Evolutionary conservation across 2,888 invertebrate species (phyloP).

Genomic region (Latheticus oryzae): DNA sequence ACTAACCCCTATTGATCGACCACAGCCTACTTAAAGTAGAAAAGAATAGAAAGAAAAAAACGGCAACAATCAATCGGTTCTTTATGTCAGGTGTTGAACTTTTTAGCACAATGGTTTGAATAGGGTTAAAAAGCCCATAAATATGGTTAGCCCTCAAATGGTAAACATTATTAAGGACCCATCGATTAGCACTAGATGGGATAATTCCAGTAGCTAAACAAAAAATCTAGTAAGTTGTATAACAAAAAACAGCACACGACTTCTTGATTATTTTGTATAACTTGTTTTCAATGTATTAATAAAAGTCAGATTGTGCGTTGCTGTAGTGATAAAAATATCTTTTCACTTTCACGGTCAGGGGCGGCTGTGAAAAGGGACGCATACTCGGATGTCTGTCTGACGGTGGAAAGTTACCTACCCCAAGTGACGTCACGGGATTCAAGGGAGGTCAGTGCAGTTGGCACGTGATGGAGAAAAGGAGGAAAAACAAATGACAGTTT

Average conservation of each 20-base stretch:
- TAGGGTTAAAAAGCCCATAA: slow-evolving; percentile 36
- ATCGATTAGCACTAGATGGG: slow-evolving; percentile 9
- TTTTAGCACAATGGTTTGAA: slow-evolving; percentile 28
- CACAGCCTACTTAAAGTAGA: not conserved
- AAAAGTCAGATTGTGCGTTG: no score
- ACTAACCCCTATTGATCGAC: slow-evolving; percentile 10
- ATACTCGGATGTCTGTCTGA: no score
- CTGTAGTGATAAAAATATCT: no score
- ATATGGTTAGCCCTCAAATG: slow-evolving; percentile 17
- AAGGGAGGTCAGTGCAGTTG: not conserved
- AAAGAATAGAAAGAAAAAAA: no score
- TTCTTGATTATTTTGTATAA: slow-evolving; percentile 20
- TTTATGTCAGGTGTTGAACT: slow-evolving; percentile 33
- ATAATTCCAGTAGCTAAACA: slow-evolving; percentile 16
- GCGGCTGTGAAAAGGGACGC: not conserved
- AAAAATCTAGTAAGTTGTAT: slow-evolving; percentile 11
- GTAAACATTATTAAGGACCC: slow-evolving; percentile 27
- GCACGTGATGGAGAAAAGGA: no score
- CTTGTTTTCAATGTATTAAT: no score
- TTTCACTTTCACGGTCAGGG: slow-evolving; percentile 22
- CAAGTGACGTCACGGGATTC: slow-evolving; percentile 10
- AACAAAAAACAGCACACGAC: slow-evolving; percentile 33
- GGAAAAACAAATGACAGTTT: no score
- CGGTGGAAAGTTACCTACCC: not conserved
- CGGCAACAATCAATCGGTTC: slow-evolving; percentile 18